phyloP scores from a whole-genome alignment of 2,797 vertebrate species.

The Myotis myotis region DNA sequence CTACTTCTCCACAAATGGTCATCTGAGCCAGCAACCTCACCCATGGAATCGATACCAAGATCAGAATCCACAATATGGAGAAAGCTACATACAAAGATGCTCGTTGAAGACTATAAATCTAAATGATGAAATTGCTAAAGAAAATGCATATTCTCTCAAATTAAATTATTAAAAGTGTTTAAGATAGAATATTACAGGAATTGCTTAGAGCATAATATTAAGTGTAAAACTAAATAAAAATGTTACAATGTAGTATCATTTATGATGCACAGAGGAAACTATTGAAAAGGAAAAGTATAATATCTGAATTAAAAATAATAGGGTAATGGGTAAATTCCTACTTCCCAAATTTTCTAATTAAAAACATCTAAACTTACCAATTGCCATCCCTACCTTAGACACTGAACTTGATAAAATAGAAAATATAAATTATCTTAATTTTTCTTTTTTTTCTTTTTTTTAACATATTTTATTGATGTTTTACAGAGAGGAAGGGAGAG shows the following conservation, averaged over 20 bases:
- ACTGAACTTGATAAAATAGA: not conserved
- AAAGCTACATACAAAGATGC: not conserved
- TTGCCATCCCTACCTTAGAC: not conserved
- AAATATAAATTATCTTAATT: not conserved
- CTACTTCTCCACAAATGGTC: not conserved
- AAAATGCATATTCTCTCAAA: not conserved
- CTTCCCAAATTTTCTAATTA: not conserved
- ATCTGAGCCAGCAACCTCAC: not conserved
- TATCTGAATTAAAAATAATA: not conserved
- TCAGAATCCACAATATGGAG: slow-evolving; percentile 8
- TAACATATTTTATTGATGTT: too few relatives aligned
- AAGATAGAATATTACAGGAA: not conserved
- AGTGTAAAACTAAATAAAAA: slow-evolving; percentile 14
- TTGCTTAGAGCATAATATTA: not conserved
- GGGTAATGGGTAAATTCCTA: not conserved
- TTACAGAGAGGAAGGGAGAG: too few relatives aligned
- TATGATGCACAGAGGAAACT: not conserved
- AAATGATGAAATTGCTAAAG: slow-evolving; percentile 12
- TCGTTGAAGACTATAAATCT: not conserved
- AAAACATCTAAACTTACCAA: slow-evolving; percentile 21
- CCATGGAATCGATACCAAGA: not conserved
- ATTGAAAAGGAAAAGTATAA: slow-evolving; percentile 1
- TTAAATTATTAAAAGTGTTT: not conserved
- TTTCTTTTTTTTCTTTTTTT: not conserved
- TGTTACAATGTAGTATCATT: not conserved